phyloP scores from a whole-genome alignment of 2,888 invertebrate species.

The Polydrusus pterygomalis region DNA sequence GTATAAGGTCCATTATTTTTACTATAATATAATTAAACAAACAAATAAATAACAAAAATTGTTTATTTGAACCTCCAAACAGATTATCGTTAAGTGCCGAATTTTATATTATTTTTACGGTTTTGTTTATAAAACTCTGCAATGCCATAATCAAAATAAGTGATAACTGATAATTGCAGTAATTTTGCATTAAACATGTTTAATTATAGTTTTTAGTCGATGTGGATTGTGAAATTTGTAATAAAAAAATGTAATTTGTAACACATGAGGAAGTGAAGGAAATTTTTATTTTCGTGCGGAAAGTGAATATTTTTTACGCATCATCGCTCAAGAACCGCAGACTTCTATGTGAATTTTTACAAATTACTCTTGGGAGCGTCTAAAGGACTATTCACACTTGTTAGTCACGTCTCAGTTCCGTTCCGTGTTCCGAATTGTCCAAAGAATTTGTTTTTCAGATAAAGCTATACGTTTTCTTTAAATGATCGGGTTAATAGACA shows the following conservation, averaged over 20 bases:
- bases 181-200: conserved; percentile 15
- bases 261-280: not conserved
- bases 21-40: not conserved
- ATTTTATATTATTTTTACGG: conserved; percentile 23
- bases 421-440: no score
- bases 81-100: conserved; percentile 15
- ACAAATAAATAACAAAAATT: conserved; percentile 24
- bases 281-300: no score
- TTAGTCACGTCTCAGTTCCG: no score
- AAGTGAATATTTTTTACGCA: no score
- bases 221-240: not conserved
- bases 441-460: no score
- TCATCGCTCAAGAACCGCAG: no score
- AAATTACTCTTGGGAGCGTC: no score
- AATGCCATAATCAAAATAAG: conserved; percentile 15
- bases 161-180: conserved; percentile 19
- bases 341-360: no score
- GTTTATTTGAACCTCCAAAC: conserved; percentile 18
- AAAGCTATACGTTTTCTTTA: no score
- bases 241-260: not conserved
- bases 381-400: no score
- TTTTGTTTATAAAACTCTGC: conserved; percentile 17
- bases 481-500: no score
- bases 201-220: conserved; percentile 10
- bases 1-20: not conserved